These are phyloP conservation scores for Micronisus gabar DNA, from an alignment of 2,113 vertebrate genomes.

Conservation along the genomic window DNA sequence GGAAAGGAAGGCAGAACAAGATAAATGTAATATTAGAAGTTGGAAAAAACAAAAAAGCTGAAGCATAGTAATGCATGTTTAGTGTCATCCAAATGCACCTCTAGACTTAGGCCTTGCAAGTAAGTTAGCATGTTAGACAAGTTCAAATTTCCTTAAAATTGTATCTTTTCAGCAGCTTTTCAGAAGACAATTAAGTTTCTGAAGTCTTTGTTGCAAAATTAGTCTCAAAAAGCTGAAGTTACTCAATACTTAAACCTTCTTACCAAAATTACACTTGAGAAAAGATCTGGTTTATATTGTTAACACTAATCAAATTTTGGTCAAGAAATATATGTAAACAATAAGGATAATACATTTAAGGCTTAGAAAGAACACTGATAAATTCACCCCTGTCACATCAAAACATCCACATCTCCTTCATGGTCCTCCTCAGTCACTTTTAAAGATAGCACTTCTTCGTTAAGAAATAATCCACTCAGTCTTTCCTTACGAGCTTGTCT, in stretches of 20 bases:
- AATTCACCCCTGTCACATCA: constrained; percentile 91
- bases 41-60: neutral
- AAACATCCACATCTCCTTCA: constrained; percentile 89
- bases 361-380: constrained; percentile 86
- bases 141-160: neutral
- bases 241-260: constrained; percentile 11
- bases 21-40: neutral
- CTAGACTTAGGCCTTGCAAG: neutral
- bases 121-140: neutral
- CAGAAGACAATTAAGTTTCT: neutral
- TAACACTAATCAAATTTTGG: constrained; percentile 72
- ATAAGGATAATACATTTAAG: constrained; percentile 64
- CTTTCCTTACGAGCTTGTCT: constrained; percentile 95
- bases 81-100: neutral
- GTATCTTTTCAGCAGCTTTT: neutral
- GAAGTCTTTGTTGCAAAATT: neutral
- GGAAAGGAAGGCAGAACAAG: neutral
- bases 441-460: constrained; percentile 95
- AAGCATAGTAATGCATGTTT: constrained; percentile 6
- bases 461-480: constrained; percentile 96
- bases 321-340: constrained; percentile 76
- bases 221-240: constrained; percentile 29
- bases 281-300: neutral
- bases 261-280: constrained; percentile 1
- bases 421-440: constrained; percentile 93